phyloP scores from a whole-genome alignment of 2,888 invertebrate genomes.

The Drosophila limbata region DNA sequence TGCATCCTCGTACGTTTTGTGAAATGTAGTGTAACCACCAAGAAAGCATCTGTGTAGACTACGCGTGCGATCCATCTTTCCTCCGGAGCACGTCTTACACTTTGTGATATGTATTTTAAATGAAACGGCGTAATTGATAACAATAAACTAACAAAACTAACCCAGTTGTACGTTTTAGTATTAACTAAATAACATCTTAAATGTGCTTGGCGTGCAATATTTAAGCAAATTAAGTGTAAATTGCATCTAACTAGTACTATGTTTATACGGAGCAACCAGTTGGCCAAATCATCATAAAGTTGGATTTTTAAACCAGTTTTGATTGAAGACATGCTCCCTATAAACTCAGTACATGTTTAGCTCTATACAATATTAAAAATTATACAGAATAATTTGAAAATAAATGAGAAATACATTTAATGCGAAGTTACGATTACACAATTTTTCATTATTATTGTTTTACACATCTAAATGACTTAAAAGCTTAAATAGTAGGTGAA shows the following conservation, averaged over 20 bases:
- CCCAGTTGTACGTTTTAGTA: slow-evolving; percentile 30
- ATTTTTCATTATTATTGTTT: background rate
- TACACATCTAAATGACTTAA: slow-evolving; percentile 7
- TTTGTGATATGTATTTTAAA: slow-evolving; percentile 67
- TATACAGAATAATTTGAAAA: slow-evolving; percentile 23
- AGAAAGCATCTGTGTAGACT: slow-evolving; percentile 41
- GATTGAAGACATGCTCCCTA: background rate
- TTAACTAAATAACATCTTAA: slow-evolving; percentile 21
- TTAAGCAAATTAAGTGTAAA: slow-evolving; percentile 5
- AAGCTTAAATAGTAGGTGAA: background rate
- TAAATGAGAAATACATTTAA: slow-evolving; percentile 19
- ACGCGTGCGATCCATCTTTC: slow-evolving; percentile 15
- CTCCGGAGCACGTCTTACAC: slow-evolving; percentile 39
- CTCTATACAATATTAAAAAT: slow-evolving; percentile 16
- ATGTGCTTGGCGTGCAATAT: slow-evolving; percentile 32
- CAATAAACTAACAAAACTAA: slow-evolving; percentile 49
- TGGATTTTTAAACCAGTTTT: background rate
- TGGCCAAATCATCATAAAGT: too few species aligned
- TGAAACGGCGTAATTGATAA: slow-evolving; percentile 41
- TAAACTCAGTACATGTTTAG: background rate
- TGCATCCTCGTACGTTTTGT: slow-evolving; percentile 40
- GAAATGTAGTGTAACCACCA: slow-evolving; percentile 32
- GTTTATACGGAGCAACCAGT: background rate
- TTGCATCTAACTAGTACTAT: slow-evolving; percentile 4
- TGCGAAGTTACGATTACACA: slow-evolving; percentile 1